These are phyloP conservation scores for Pteropus rufus DNA, from an alignment of 2,797 vertebrate genomes.

Conservation along the genomic window DNA sequence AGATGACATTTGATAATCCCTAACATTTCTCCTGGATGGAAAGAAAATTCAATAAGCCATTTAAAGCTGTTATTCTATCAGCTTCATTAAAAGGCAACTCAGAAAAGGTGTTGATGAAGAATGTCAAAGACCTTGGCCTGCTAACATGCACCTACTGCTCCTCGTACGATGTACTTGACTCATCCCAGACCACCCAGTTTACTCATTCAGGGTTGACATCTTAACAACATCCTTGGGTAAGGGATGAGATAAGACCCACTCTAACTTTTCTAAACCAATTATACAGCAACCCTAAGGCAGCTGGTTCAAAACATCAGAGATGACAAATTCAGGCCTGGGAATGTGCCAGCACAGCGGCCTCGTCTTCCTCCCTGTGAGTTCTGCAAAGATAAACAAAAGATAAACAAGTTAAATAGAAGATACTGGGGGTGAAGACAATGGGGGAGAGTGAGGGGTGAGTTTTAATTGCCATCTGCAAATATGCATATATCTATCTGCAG, in stretches of 20 bases:
- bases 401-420: background rate
- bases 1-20: background rate
- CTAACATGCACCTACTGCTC: background rate
- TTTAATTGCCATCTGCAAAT: background rate
- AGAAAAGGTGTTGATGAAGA: background rate
- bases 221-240: background rate
- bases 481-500: background rate
- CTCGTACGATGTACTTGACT: background rate
- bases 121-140: background rate
- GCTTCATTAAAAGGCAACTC: background rate
- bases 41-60: background rate
- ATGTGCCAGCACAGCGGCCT: background rate
- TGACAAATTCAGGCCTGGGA: background rate
- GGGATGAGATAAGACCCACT: background rate
- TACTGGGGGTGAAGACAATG: fast-evolving
- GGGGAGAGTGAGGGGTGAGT: background rate
- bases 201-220: background rate
- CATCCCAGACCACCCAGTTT: background rate
- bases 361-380: background rate
- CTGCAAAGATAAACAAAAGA: slow-evolving; percentile 19
- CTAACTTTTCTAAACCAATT: background rate
- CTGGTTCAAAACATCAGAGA: background rate
- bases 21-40: background rate
- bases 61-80: background rate
- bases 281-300: background rate